Base-by-base conservation (phyloP, 2,113 vertebrate genomes). In the Sander vitreus region DNA sequence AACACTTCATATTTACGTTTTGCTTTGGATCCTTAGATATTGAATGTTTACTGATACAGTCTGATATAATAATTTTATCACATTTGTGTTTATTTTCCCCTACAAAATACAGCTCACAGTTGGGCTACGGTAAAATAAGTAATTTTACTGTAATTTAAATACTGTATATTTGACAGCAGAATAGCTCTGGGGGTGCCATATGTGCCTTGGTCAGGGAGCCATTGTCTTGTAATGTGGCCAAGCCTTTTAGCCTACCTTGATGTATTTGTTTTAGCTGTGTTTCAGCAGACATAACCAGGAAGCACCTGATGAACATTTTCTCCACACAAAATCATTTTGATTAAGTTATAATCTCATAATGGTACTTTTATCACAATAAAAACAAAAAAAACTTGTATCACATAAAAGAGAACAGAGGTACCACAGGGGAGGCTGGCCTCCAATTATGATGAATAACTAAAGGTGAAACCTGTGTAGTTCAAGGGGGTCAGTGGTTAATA, bases 201-300 rank as follows among this genome's bases (percentile, higher is more conserved):
- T 12, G 13, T 58, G 57, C 47, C 27, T 57, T 21, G 19, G 47
- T 55, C 16, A 3, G 18, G 23, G 14, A 23, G 13, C n/a, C 23
- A 59, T 47, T 81, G 43, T 86, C 60, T 73, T 50, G 25, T 66
- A 36, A 66, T 33, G 23, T 6, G 0, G 8, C 14, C 18, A 11
- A 67, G 19, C 2, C 53, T 36, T 51, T 70, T 23, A 65, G 43
- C 43, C 25, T 60, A 19, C 19, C 12, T 53, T 80, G 43, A 59
- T 79, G 47, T 65, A 66, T 64, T 19, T 53, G 55, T 59, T 74
- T 67, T 63, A 55, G 39, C 30, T 72, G 55, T 77, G 21, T 68
- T 50, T 5, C 0, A 48, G 21, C 15, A 59, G 72, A 75, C 36
- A 78, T 55, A 18, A 18, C 48, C 23, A 8, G 7, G 45, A 53